Base-by-base conservation (phyloP, 2,113 vertebrate genomes). In the Tyrannus savana region DNA sequence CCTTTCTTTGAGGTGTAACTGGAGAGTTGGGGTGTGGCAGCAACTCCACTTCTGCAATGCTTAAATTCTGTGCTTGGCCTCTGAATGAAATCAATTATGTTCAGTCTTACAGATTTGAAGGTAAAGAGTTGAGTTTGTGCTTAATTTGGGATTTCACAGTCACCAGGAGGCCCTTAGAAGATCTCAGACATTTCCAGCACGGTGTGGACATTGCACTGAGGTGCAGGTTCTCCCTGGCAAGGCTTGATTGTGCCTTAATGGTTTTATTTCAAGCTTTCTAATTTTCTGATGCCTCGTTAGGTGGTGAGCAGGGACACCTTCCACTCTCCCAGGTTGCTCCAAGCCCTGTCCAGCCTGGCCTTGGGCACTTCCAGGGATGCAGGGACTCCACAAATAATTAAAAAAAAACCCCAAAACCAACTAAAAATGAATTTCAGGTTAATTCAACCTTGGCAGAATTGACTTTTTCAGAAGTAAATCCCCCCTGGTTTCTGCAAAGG, bases 21-120 rank as follows among this genome's bases (percentile, higher is more conserved):
- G 22, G 33, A 17, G 15, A 0, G 5, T 24, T 5, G 53, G 53
- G 18, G 4, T 24, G n/a, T 37, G 3, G 42, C 0, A 53, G 58
- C 71, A 67, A 16, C 76, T 2, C 14, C 33, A 0, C 28, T 39
- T 28, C 44, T 14, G 0, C 28, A 1, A 2, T 2, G 24, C 47
- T 58, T 27, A 4, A 0, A 2, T 24, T 62, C 73, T 7, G 2
- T 5, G 2, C 58, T 27, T 33, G 13, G 23, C 7, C 78, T 83
- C 41, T 12, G 62, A n/a, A 17, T 24, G 84, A 41, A 68, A 63
- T 67, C 8, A 46, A 81, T 87, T 89, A 21, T 10, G 10, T 62
- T 58, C 4, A 4, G 7, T 50, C 31, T 39, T 47, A 24, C 25
- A 25, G 49, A 18, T 55, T 19, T 37, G 55, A 52, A 49, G 42